Conservation (phyloP, 2,888 invertebrate species). For the Ypsolopha sequella region DNA sequence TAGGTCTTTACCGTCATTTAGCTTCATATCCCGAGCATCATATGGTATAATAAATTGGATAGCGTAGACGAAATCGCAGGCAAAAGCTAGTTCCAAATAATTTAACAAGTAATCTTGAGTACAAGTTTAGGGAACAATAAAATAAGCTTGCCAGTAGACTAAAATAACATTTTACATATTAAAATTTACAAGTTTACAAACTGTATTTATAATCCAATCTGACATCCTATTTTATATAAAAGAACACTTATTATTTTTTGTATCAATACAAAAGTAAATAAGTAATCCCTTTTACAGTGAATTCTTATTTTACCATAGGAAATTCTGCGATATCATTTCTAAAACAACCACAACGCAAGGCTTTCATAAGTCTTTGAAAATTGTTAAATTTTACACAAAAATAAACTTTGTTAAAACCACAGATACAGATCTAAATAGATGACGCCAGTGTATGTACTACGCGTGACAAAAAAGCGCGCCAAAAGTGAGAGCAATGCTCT, state of each 20-base stretch:
- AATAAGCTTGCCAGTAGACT: not conserved
- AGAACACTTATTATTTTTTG: constrained; percentile 24
- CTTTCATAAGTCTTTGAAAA: not conserved
- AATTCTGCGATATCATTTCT: no score
- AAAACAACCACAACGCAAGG: not conserved
- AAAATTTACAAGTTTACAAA: constrained; percentile 2
- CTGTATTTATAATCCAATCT: no score
- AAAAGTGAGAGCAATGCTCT: no score
- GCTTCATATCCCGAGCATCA: no score
- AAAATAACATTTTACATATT: constrained; percentile 3
- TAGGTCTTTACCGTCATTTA: no score
- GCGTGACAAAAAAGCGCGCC: no score
- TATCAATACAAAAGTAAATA: constrained; percentile 26
- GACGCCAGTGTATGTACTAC: no score
- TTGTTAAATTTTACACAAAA: not conserved
- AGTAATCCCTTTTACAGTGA: constrained; percentile 13
- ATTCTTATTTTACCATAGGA: no score
- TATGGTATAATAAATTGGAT: no score
- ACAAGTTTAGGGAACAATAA: not conserved
- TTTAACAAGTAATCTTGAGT: not conserved
- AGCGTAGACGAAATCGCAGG: no score
- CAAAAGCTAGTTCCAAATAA: not conserved
- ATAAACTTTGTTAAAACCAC: no score
- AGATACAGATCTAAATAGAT: no score
- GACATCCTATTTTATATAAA: constrained; percentile 6